Base-by-base conservation (phyloP, 2,113 vertebrate genomes). In the Antigone vipio region DNA sequence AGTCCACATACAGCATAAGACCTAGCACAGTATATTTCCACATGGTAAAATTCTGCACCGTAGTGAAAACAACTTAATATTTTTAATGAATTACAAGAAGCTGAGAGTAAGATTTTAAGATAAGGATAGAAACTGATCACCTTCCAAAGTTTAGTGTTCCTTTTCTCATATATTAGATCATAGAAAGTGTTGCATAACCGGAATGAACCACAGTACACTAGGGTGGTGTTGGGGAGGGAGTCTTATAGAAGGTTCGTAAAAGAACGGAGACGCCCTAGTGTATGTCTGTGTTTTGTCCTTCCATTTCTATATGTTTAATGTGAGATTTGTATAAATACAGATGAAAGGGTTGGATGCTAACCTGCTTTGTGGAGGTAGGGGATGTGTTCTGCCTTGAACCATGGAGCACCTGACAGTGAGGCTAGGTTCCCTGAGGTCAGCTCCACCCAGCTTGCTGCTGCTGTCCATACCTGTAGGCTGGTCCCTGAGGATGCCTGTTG, bases 261-360 rank as follows among this genome's bases (percentile, higher is more conserved):
- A 38, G 6, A 45, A 12, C 0, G 3, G 49, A 66, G 19, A 21
- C 6, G 9, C 4, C 2, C 12, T 27, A 3, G 7, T 7, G 11
- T 12, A 11, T 7, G 5, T 19, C 5, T 62, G 40, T n/a, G 30
- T 0, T 16, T 72, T 93, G 62, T 8, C 18, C 27, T 56, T 64
- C 24, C 8, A 32, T n/a, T 88, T 93, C 17, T 72, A 0, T 21
- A 8, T 42, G n/a, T 56, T 67, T 79, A 49, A 0, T 10, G 9
- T 32, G 29, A 85, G 16, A 62, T 47, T 40, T 64, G 16, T n/a
- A 3, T 32, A 4, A 80, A 30, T 40, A 67, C 63, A 75, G 4
- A 42, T 40, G 23, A 10, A 34, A 68, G 16, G 6, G 7, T 12
- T 71, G 62, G 27, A 3, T 34, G 30, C 12, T 71, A 12, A 11